These are phyloP conservation scores for Umimayanthus chanpuru DNA, from an alignment of 92 coral and sea anemone genomes.

Conservation along the genomic window DNA sequence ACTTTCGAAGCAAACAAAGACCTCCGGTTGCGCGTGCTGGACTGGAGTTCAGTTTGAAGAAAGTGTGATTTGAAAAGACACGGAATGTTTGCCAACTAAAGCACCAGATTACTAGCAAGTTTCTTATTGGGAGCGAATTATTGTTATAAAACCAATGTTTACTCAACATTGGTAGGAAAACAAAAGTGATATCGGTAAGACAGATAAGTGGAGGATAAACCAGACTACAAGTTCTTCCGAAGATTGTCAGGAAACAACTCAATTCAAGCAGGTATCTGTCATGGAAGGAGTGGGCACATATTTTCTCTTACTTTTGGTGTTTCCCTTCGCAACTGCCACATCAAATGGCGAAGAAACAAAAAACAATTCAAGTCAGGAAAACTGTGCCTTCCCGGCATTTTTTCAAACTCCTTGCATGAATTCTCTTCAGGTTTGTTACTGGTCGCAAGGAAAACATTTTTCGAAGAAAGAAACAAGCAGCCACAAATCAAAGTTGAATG, in stretches of 20 bases:
- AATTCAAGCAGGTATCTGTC: not conserved
- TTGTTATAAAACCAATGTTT: slow-evolving; percentile 17
- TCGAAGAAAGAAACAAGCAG: slow-evolving; percentile 21
- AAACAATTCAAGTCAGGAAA: not conserved
- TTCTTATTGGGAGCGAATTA: slow-evolving; percentile 14
- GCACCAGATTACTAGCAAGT: not conserved
- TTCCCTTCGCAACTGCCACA: not conserved
- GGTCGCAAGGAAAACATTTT: slow-evolving; percentile 41
- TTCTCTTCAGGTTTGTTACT: slow-evolving; percentile 21
- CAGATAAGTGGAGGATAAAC: slow-evolving; percentile 5
- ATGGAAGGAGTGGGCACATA: not conserved
- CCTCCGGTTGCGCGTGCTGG: not conserved
- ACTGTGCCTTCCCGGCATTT: slow-evolving; percentile 23
- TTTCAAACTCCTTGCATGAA: slow-evolving; percentile 28
- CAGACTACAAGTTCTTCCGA: slow-evolving; percentile 10
- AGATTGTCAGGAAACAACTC: not conserved
- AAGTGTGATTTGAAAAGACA: not conserved
- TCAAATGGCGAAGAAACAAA: not conserved
- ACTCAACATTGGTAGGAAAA: not conserved
- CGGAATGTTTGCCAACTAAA: not conserved
- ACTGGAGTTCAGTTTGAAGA: not conserved
- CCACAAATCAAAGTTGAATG: slow-evolving; percentile 9
- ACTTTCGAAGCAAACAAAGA: not conserved
- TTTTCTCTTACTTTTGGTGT: not conserved
- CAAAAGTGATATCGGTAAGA: slow-evolving; percentile 16